Conservation (phyloP, 2,113 vertebrate genomes). For the Orthonyx spaldingii region DNA sequence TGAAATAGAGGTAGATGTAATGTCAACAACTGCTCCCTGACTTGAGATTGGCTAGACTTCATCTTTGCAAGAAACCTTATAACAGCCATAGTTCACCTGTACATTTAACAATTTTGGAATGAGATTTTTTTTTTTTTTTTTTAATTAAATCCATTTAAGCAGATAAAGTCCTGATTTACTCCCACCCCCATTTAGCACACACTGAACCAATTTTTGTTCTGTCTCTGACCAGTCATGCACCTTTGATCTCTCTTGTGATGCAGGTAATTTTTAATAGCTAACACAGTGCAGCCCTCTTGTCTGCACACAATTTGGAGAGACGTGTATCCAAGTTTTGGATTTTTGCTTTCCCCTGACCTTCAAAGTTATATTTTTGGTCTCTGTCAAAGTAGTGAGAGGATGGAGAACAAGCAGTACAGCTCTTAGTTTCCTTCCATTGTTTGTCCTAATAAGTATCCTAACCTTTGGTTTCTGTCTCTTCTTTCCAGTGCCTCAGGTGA, state of each 20-base stretch:
- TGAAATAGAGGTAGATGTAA: background rate
- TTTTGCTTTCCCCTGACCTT: conserved; percentile 28
- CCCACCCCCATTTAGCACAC: background rate
- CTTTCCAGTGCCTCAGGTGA: background rate
- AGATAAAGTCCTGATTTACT: background rate
- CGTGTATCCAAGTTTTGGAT: background rate
- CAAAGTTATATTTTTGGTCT: conserved; percentile 23
- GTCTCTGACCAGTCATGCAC: background rate
- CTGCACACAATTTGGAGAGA: background rate
- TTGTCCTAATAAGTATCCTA: background rate
- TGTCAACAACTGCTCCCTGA: background rate
- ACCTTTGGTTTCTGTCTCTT: background rate
- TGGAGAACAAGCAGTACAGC: background rate
- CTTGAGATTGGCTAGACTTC: background rate
- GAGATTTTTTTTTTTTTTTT: background rate
- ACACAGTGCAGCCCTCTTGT: background rate
- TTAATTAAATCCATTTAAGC: background rate
- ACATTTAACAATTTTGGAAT: background rate
- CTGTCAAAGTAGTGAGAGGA: background rate
- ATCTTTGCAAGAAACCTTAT: background rate
- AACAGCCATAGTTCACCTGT: background rate
- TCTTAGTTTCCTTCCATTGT: conserved; percentile 38
- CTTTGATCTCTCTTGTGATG: background rate
- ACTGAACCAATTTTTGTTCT: background rate
- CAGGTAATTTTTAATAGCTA: conserved; percentile 19